Evolutionary conservation across 2,113 vertebrate genomes (phyloP).

Genomic region (Pontoporia blainvillei): DNA sequence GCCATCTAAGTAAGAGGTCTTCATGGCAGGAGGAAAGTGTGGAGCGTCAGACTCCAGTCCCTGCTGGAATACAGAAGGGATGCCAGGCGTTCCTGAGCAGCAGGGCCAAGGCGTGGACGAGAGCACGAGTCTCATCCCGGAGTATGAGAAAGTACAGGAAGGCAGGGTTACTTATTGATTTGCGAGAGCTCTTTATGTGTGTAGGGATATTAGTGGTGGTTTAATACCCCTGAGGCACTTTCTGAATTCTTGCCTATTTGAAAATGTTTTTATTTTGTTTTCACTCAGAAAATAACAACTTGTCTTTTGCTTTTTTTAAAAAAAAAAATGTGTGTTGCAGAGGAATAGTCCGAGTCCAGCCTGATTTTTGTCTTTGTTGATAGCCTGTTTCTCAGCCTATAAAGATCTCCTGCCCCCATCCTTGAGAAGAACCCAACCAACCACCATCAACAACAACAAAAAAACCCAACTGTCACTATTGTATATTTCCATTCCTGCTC

Average conservation of each 20-base stretch:
- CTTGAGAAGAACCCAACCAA: neutral
- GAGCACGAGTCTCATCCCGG: neutral
- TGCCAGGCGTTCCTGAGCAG: accelerated
- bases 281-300: neutral
- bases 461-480: accelerated
- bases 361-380: neutral
- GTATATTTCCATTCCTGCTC: neutral
- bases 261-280: neutral
- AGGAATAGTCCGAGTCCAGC: neutral
- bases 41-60: accelerated
- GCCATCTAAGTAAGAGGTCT: neutral
- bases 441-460: neutral
- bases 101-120: accelerated
- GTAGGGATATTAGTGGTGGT: neutral
- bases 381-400: neutral
- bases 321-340: neutral
- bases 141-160: neutral
- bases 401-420: neutral
- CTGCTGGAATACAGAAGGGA: accelerated
- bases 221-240: neutral
- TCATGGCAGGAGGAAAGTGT: accelerated
- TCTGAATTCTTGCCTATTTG: neutral
- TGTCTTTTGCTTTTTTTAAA: neutral
- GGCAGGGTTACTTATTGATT: too few relatives aligned
- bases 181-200: neutral